These are phyloP conservation scores for Myrmophylax atrothorax DNA, from an alignment of 2,113 vertebrate genomes.

Conservation along the genomic window DNA sequence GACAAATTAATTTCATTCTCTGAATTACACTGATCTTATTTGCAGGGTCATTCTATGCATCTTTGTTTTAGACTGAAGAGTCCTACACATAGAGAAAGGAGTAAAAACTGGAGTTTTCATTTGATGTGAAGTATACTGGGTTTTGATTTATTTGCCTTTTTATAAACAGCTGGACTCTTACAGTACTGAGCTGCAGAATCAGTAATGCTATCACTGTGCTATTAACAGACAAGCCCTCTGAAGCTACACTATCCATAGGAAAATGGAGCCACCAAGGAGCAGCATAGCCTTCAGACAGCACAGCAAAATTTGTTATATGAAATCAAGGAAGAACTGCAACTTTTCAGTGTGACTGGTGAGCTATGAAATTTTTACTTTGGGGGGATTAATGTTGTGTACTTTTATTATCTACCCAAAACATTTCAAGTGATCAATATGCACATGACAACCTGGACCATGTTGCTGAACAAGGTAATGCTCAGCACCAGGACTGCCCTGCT, in stretches of 20 bases:
- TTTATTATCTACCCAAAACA: neutral
- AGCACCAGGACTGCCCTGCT: neutral
- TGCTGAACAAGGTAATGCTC: neutral
- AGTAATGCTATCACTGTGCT: neutral
- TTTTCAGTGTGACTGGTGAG: neutral
- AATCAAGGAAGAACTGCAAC: neutral
- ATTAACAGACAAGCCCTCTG: neutral
- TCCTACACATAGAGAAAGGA: neutral
- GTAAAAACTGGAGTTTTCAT: neutral
- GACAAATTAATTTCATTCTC: conserved; percentile 36
- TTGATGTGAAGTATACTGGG: neutral
- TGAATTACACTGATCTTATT: conserved; percentile 22
- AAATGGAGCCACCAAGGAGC: neutral
- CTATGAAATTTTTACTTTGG: neutral
- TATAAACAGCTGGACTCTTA: neutral
- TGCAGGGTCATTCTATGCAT: neutral
- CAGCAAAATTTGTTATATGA: neutral
- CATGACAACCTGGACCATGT: accelerated
- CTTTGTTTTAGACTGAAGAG: neutral
- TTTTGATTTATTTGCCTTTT: neutral
- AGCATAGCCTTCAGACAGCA: neutral
- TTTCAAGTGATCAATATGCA: neutral
- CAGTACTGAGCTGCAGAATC: neutral
- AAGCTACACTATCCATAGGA: neutral
- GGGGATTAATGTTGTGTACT: neutral